Conservation (phyloP, 2,797 vertebrate genomes). For the Chelidonichthys spinosus region DNA sequence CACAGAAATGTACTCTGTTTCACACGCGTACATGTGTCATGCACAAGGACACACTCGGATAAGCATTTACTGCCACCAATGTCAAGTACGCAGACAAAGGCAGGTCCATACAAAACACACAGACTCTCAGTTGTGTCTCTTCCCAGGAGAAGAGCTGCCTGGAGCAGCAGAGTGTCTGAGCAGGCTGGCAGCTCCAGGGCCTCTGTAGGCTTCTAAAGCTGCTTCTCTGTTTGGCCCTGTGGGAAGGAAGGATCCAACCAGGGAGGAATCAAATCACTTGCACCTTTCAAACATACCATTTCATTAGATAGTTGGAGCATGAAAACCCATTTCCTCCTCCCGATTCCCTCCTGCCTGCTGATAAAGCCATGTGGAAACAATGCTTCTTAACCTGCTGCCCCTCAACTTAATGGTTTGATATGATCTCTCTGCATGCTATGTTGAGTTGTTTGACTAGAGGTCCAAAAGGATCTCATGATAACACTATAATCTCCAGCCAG, state of each 20-base stretch:
- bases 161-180: conserved; percentile 34
- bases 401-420: conserved; percentile 47
- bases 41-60: conserved; percentile 27
- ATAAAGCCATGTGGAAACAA: conserved; percentile 56
- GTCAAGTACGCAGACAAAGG: conserved; percentile 20
- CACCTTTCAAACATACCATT: conserved; percentile 30
- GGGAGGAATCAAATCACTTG: conserved; percentile 42
- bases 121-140: conserved; percentile 20
- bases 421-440: conserved; percentile 50
- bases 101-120: conserved; percentile 18
- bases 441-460: conserved; percentile 56
- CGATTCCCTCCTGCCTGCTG: conserved; percentile 9
- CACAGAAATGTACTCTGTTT: conserved; percentile 11
- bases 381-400: conserved; percentile 40
- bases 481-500: conserved; percentile 26
- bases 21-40: conserved; percentile 27
- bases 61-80: conserved; percentile 18
- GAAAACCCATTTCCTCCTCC: conserved; percentile 34
- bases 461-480: conserved; percentile 48
- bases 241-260: conserved; percentile 34
- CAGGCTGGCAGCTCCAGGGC: conserved; percentile 55
- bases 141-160: conserved; percentile 44
- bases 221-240: conserved; percentile 23
- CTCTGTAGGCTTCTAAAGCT: conserved; percentile 43
- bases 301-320: conserved; percentile 31